Evolutionary conservation across 2,113 vertebrate genomes (phyloP).

Genomic region (Strix aluco): DNA sequence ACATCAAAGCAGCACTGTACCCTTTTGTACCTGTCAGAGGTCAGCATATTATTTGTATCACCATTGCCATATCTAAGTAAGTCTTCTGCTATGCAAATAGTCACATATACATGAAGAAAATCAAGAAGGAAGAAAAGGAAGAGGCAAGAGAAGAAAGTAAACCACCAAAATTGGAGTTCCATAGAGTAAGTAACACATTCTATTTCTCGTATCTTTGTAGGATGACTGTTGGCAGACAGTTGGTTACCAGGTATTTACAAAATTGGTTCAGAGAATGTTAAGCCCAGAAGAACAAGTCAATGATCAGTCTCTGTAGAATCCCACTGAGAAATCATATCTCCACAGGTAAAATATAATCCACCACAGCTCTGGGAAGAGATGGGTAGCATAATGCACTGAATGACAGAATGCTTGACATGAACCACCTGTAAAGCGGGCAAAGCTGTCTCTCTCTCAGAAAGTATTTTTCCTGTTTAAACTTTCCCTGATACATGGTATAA

Average conservation of each 20-base stretch:
- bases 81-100: background rate
- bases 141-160: background rate
- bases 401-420: background rate
- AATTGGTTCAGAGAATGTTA: background rate
- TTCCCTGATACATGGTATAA: background rate
- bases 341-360: background rate
- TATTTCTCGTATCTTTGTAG: background rate
- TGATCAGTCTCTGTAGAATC: background rate
- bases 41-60: background rate
- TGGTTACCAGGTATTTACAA: fast-evolving
- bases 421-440: background rate
- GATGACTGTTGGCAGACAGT: background rate
- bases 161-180: fast-evolving
- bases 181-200: background rate
- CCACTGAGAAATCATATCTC: background rate
- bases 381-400: background rate
- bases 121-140: background rate
- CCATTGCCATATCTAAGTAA: background rate
- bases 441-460: background rate
- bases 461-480: background rate
- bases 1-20: background rate
- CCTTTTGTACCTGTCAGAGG: background rate
- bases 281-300: background rate
- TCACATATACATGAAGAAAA: background rate
- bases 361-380: background rate